These are phyloP conservation scores for Passer montanus DNA, from an alignment of 2,113 vertebrate genomes.

Conservation along the genomic window DNA sequence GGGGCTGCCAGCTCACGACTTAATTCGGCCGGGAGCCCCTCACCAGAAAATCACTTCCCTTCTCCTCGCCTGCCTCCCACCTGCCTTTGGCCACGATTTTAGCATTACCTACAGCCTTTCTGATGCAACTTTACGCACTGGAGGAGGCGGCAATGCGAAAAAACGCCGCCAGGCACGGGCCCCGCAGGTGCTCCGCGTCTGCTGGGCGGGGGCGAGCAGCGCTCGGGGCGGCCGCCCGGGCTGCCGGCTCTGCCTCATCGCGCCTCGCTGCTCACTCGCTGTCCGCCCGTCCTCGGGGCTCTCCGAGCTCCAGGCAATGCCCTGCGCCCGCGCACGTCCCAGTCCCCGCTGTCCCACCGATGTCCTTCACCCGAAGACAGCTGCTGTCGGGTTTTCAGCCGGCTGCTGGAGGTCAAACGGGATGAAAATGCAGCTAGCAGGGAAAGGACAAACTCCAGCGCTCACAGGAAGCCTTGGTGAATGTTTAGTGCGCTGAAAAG, in stretches of 20 bases:
- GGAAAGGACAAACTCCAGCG: neutral
- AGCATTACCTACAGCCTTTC: neutral
- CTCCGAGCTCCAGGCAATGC: rapidly evolving
- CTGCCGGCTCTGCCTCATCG: neutral
- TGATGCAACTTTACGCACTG: neutral
- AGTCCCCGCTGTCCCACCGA: neutral
- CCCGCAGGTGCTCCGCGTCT: neutral
- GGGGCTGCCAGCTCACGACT: neutral
- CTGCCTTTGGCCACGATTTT: neutral
- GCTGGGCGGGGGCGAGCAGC: neutral
- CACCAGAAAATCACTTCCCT: neutral
- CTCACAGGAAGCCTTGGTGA: conserved; percentile 4
- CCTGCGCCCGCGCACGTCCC: neutral
- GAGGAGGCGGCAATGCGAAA: neutral
- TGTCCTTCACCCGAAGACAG: neutral
- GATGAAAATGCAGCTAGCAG: neutral
- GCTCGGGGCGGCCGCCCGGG: neutral
- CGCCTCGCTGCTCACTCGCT: neutral
- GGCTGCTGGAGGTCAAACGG: neutral
- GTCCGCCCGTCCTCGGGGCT: neutral
- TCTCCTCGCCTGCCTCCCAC: too few relatives aligned
- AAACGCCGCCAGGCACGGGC: neutral
- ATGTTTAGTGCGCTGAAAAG: neutral
- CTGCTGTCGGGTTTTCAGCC: neutral
- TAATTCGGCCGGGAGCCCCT: neutral